Evolutionary conservation across 2,888 invertebrate genomes (phyloP), one percentile per base, ranked within the genome.

Genomic region (Philonicus albiceps): DNA sequence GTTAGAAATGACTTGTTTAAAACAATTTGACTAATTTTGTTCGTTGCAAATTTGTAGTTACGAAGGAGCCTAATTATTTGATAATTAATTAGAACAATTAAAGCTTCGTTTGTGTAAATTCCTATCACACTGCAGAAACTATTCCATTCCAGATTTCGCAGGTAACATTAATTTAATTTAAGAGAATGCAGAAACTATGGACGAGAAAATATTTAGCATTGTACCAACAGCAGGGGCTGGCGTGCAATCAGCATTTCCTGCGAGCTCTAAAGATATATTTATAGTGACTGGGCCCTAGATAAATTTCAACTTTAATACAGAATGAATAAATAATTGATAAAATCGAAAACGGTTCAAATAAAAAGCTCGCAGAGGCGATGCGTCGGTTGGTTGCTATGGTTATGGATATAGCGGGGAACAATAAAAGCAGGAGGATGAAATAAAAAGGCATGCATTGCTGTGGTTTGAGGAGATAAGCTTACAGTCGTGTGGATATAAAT

Each of bases 301-400:
- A 73, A 84, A 40, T 84, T 84, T 27, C 27, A 6, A 84, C 40
- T 40, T 84, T 37, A 73, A 73, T 73, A 43, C 40, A 43, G 40
- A 84, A 73, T 73, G 55, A 84, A 84, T 84, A 84, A 84, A 84
- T 84, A 84, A 81, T 81, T 81, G 81, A 81, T 81, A 84, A 72
- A 84, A 84, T 27, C 19, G 73, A 30, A 72, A 84, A 27, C 34
- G 73, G 40, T 84, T 73, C 40, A 84, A 84, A 73, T 73, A 73
- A 73, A 40, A 84, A 43, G 73, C 72, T 73, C 64, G n/a, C 16
- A 22, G n/a, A n/a, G 16, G 37, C 37, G 11, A 37, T 37, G 73
- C 27, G 34, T 8, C 13, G 43, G 37, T 19, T 22, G 43, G 37
- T 6, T 1, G 40, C n/a, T 27, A 19, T 37, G n/a, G 76, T n/a